A percentile compares a stretch with the other conserved stretches of the same genome.
Conservation (phyloP, 2,113 vertebrate species). For the Rallus limicola region DNA sequence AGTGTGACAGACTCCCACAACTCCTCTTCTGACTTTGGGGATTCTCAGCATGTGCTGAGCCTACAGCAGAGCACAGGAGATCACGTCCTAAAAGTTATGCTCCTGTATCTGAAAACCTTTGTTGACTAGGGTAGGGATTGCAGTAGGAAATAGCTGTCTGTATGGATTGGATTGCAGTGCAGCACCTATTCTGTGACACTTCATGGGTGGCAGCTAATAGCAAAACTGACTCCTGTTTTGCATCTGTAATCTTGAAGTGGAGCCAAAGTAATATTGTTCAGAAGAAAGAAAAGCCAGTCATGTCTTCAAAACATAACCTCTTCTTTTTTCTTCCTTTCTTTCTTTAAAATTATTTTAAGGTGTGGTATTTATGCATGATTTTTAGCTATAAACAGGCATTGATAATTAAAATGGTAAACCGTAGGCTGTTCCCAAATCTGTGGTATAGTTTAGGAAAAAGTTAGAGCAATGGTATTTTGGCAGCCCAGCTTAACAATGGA, state of each 20-base stretch:
- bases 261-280: not conserved
- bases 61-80: not conserved
- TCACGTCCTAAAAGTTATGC: not conserved
- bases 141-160: not conserved
- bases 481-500: not conserved
- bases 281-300: not conserved
- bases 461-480: not conserved
- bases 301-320: not conserved
- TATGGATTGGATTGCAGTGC: accelerated
- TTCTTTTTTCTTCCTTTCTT: not conserved
- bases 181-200: not conserved
- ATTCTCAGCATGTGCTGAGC: accelerated
- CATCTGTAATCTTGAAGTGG: not conserved
- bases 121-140: not conserved
- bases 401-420: not conserved
- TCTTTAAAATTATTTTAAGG: not conserved
- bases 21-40: not conserved
- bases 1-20: accelerated
- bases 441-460: not conserved
- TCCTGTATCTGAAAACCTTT: not conserved
- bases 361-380: not conserved
- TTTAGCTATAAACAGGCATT: not conserved
- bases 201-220: not conserved
- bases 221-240: not conserved
- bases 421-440: not conserved